phyloP scores from a whole-genome alignment of 2,888 invertebrate species.

The Sinohyriopsis cumingii region DNA sequence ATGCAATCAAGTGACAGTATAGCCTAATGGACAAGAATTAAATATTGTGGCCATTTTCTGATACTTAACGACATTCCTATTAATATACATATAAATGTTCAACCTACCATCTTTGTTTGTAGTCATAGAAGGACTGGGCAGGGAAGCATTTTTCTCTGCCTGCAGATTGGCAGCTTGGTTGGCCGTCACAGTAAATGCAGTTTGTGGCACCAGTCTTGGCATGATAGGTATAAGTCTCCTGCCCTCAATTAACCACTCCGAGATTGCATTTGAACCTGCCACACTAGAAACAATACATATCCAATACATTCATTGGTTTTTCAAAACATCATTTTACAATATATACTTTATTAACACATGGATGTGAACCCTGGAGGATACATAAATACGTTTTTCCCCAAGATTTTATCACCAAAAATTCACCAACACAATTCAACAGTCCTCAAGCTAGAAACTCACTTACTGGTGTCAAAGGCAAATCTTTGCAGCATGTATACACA shows the following conservation, averaged over 20 bases:
- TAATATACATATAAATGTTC: neutral
- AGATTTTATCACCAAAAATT: too few species aligned
- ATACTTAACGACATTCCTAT: neutral
- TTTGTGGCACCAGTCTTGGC: slow-evolving; percentile 88
- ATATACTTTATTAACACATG: neutral
- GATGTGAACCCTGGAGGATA: neutral
- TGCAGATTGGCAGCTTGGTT: slow-evolving; percentile 83
- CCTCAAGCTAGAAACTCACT: too few species aligned
- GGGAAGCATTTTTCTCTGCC: slow-evolving; percentile 77
- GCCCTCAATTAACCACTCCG: slow-evolving; percentile 91
- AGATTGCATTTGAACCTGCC: slow-evolving; percentile 74
- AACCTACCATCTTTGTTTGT: slow-evolving; percentile 61
- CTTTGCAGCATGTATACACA: too few species aligned
- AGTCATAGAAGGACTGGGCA: slow-evolving; percentile 64
- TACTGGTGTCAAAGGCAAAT: too few species aligned
- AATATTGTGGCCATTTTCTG: slow-evolving; percentile 5
- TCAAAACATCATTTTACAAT: neutral
- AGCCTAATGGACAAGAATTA: too few species aligned
- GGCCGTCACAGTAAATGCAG: slow-evolving; percentile 87
- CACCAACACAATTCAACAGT: too few species aligned
- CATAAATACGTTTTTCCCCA: too few species aligned
- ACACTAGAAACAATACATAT: slow-evolving; percentile 68
- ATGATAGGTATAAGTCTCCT: slow-evolving; percentile 86
- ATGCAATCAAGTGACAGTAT: too few species aligned
- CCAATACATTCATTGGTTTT: neutral